Evolutionary conservation across 2,888 invertebrate genomes (phyloP).

Genomic region (Alviniconcha strummeri): DNA sequence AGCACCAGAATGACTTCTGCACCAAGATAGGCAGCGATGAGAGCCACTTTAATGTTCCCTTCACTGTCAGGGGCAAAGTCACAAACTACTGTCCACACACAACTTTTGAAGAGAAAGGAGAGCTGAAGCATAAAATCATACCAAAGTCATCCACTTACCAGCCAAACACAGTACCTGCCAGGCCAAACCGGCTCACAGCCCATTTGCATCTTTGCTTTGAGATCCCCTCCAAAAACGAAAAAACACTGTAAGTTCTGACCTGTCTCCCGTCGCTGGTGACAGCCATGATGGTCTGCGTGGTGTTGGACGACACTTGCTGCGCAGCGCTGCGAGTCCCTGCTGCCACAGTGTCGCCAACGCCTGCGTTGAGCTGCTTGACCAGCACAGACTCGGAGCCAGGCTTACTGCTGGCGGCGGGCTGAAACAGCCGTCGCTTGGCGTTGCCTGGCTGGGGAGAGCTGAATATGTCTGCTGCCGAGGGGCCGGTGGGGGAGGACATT

Average conservation of each 20-base stretch:
- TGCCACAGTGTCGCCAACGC: constrained; percentile 35
- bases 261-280: constrained; percentile 67
- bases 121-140: too few species aligned
- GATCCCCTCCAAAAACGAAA: too few species aligned
- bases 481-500: constrained; percentile 64
- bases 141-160: too few species aligned
- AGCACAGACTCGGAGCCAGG: constrained; percentile 24
- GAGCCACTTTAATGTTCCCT: too few species aligned
- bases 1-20: too few species aligned
- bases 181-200: too few species aligned
- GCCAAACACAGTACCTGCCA: too few species aligned
- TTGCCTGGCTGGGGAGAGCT: constrained; percentile 69
- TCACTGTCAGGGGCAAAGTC: too few species aligned
- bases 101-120: too few species aligned
- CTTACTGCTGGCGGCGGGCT: background rate
- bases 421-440: constrained; percentile 72
- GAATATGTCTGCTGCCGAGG: constrained; percentile 67
- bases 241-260: constrained; percentile 45
- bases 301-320: constrained; percentile 19
- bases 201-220: too few species aligned
- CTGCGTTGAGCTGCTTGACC: constrained; percentile 34
- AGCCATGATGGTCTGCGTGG: constrained; percentile 63
- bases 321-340: constrained; percentile 18
- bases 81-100: too few species aligned
- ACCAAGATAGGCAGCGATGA: too few species aligned